Conservation (phyloP, 23 tunicate genomes). For the Trididemnum clinides region DNA sequence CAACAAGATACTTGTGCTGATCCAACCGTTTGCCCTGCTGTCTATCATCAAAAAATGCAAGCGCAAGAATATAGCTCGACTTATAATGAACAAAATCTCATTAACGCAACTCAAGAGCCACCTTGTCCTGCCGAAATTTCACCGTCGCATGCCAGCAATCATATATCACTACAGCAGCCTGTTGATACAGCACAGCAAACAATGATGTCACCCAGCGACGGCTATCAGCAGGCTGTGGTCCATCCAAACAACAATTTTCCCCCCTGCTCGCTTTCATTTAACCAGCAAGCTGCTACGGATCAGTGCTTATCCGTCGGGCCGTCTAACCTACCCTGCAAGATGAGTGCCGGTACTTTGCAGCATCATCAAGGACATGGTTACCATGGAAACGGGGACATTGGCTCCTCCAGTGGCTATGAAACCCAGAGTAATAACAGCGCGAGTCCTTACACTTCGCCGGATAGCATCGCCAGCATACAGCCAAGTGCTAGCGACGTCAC, state of each 20-base stretch:
- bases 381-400: slow-evolving; percentile 26
- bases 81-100: too few relatives aligned
- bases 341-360: not conserved
- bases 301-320: too few relatives aligned
- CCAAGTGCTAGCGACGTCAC: slow-evolving; percentile 32
- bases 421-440: slow-evolving; percentile 78
- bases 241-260: too few relatives aligned
- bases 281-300: too few relatives aligned
- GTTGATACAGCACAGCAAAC: not conserved
- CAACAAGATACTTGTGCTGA: too few relatives aligned
- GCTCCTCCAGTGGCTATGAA: slow-evolving; percentile 82
- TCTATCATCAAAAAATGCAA: too few relatives aligned
- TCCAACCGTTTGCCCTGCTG: too few relatives aligned
- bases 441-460: slow-evolving; percentile 87
- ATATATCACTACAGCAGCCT: not conserved
- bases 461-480: slow-evolving; percentile 39
- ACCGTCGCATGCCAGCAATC: not conserved
- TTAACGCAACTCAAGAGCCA: too few relatives aligned
- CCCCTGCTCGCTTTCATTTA: too few relatives aligned
- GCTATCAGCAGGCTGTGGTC: not conserved
- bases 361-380: not conserved
- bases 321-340: too few relatives aligned
- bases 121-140: too few relatives aligned
- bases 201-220: not conserved
- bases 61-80: too few relatives aligned